These are phyloP conservation scores for Bovichtus diacanthus DNA, from an alignment of 2,797 vertebrate genomes.

Conservation along the genomic window DNA sequence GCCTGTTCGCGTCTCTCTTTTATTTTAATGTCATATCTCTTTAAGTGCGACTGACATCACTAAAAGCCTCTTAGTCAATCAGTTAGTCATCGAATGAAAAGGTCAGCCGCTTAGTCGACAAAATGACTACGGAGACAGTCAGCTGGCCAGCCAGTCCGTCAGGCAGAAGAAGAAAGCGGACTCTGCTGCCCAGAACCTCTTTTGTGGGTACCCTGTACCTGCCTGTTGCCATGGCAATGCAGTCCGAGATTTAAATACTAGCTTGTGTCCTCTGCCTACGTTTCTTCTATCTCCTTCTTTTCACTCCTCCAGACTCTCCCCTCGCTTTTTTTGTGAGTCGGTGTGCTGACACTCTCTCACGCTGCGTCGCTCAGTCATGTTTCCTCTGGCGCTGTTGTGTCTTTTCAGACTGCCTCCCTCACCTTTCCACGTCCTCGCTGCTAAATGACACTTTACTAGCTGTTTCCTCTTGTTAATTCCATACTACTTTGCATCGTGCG, in stretches of 20 bases:
- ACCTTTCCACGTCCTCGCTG: conserved; percentile 72
- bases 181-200: conserved; percentile 60
- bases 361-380: conserved; percentile 59
- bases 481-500: conserved; percentile 68
- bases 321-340: conserved; percentile 57
- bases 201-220: conserved; percentile 54
- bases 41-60: conserved; percentile 57
- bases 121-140: conserved; percentile 61
- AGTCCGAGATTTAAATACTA: conserved; percentile 75
- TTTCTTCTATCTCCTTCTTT: conserved; percentile 68
- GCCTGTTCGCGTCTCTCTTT: conserved; percentile 25
- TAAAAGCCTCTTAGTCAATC: conserved; percentile 71
- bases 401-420: conserved; percentile 57
- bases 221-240: conserved; percentile 78
- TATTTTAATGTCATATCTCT: conserved; percentile 50
- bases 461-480: conserved; percentile 72
- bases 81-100: conserved; percentile 72
- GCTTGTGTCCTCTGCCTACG: conserved; percentile 59
- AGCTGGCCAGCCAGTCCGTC: conserved; percentile 65
- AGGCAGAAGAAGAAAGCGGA: conserved; percentile 49
- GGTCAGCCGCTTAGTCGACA: conserved; percentile 72
- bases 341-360: conserved; percentile 49
- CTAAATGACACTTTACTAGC: conserved; percentile 75
- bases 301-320: conserved; percentile 62
- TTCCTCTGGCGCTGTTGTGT: conserved; percentile 54